Evolutionary conservation across 1,140 invertebrate genomes (phyloP), one percentile per base, ranked within the genome.

Genomic region (Drosophila tsacasi): DNA sequence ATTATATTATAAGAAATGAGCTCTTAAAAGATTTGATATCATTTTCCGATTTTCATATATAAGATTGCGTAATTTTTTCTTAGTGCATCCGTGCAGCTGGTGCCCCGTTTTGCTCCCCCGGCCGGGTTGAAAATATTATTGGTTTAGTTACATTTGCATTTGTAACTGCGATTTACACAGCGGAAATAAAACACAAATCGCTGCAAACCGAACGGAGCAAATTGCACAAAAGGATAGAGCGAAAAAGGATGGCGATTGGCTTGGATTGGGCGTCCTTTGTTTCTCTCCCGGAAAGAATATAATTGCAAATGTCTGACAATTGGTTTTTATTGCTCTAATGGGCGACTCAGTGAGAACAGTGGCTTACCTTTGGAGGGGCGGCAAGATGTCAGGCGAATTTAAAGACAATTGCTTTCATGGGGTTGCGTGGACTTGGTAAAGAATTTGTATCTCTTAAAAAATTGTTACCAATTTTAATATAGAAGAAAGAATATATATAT

Each of bases 91-190:
- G 30, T 44, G 30, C 42, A 61, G 44, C 50, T 62, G 27, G 27
- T 67, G 19, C n/a, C 27, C 44, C 25, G 12, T 30, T 17, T 42
- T 19, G 27, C 32, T 13, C 5, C 40, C 63, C 60, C 49, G 21
- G n/a, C 46, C 42, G 58, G 58, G 40, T 23, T 79, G 78, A 42
- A 74, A 79, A 81, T 82, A 91, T 90, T 90, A 90, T 90, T 90
- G 85, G 85, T 85, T 90, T 90, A 90, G 85, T 90, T 79, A 81
- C 82, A 90, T 85, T 90, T 90, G 82, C 86, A 90, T 90, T 89
- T 85, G 76, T 74, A 90, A 82, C 86, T 82, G 76, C 85, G 79
- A 90, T 90, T 90, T 90, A 77, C 82, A 86, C 73, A 80, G 79
- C 59, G 76, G 62, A 85, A 89, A 85, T 75, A 85, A 90, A 85